Base-by-base conservation (phyloP, 2,888 invertebrate genomes). In the Elmis aenea region DNA sequence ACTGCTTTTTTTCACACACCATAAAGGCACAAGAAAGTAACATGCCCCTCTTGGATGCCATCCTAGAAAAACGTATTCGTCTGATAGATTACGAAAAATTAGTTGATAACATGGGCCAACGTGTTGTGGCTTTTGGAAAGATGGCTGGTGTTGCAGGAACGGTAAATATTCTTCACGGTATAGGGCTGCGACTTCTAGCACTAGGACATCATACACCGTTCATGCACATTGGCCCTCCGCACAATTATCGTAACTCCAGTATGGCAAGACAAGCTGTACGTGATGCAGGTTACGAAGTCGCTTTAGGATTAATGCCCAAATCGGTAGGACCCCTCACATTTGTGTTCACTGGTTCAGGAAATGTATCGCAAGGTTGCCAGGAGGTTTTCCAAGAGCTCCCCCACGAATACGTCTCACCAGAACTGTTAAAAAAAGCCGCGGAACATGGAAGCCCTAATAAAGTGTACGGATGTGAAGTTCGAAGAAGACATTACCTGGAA, bases 161-260 rank as follows among this genome's bases (percentile, higher is more conserved):
- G 85, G 88, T 99, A 33, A 96, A 99, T 66, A 97, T 99, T 54
- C 73, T 99, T 9, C 99, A 99, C 59, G 99, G 99, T 1, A 72
- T 99, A 25, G 99, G 99, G 0, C 73, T 99, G 18, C 74, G 99
- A 28, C 74, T 95, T 2, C 71, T 99, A 33, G 97, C 97, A 0
- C 71, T 99, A 13, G 99, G 99, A 0, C 97, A 99, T 66, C 99
- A 99, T 61, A 99, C 99, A 0, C 99, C 99, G 0, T 99, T 99
- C 61, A 95, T 99, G 96, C 95, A 99, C 61, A 90, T 99, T 46
- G 97, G 95, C 0, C 93, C 95, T 3, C 94, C 99, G 0, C 99
- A 99, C 62, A 99, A 99, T 68, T 99, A 99, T 69, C 78, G 97
- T 18, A 95, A 90, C 66, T 94, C 93, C 0, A 93, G 92, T 54